phyloP scores from a whole-genome alignment of 2,888 invertebrate genomes.

The Tridacna gigas region DNA sequence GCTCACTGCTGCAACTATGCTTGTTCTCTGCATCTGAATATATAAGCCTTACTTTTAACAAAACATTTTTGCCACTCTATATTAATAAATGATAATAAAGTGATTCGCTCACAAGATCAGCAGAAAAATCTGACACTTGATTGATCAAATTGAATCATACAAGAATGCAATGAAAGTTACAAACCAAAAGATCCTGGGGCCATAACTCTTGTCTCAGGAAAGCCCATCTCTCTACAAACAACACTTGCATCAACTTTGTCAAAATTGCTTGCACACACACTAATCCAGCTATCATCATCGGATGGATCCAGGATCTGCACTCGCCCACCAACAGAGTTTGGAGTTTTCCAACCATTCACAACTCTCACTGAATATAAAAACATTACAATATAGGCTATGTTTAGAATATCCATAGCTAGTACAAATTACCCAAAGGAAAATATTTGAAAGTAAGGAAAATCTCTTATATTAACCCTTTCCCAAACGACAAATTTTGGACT shows the following conservation, averaged over 20 bases:
- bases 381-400: too few species aligned
- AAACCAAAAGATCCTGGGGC: slow-evolving; percentile 69
- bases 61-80: too few species aligned
- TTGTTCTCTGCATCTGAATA: too few species aligned
- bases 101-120: too few species aligned
- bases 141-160: too few species aligned
- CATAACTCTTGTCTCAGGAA: slow-evolving; percentile 58
- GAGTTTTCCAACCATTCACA: slow-evolving; percentile 55
- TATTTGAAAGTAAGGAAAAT: background rate
- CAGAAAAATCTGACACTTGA: too few species aligned
- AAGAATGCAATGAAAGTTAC: background rate
- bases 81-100: too few species aligned
- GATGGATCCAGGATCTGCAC: slow-evolving; percentile 50
- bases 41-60: too few species aligned
- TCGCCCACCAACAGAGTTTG: slow-evolving; percentile 56
- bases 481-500: too few species aligned
- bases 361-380: slow-evolving; percentile 57
- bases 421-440: background rate
- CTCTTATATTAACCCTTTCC: background rate
- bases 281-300: slow-evolving; percentile 89
- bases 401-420: background rate
- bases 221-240: slow-evolving; percentile 75
- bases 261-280: slow-evolving; percentile 88
- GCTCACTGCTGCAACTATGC: too few species aligned
- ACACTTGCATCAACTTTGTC: slow-evolving; percentile 69